These are phyloP conservation scores for Acleris emargana DNA, from an alignment of 2,888 invertebrate genomes.

Conservation along the genomic window DNA sequence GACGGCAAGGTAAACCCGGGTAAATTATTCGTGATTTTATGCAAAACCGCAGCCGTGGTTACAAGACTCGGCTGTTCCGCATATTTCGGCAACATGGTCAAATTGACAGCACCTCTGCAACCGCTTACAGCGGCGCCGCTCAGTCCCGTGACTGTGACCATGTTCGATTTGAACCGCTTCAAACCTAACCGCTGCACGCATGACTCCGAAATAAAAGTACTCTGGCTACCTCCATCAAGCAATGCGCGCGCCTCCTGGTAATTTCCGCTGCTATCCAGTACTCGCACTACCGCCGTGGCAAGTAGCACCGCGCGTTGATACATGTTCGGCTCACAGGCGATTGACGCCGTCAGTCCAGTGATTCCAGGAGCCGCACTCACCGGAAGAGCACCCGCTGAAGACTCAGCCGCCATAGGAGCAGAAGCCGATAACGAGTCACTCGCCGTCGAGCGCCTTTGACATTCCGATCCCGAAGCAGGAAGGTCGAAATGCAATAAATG, in stretches of 20 bases:
- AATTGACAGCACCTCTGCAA: not conserved
- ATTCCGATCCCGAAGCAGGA: not conserved
- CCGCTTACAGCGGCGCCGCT: constrained; percentile 1
- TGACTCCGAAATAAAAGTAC: constrained; percentile 4
- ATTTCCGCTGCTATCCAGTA: not conserved
- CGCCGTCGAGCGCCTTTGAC: not conserved
- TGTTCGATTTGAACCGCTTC: not conserved
- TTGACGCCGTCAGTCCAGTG: not conserved
- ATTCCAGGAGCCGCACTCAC: not conserved
- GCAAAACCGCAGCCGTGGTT: not conserved
- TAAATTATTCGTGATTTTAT: not conserved
- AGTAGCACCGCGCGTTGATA: constrained; percentile 3
- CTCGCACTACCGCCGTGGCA: constrained; percentile 1
- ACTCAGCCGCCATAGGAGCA: not conserved
- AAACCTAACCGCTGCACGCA: not conserved
- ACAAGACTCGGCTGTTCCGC: not conserved
- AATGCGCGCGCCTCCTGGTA: not conserved
- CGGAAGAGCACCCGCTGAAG: not conserved
- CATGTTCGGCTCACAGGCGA: not conserved
- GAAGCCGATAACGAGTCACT: not conserved
- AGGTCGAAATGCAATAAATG: not conserved
- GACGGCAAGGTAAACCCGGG: not conserved
- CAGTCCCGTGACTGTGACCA: constrained; percentile 6
- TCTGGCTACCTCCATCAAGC: constrained; percentile 9
- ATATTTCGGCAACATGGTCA: not conserved